Base-by-base conservation (phyloP, 2,797 vertebrate species). In the Apogon hyalosoma region DNA sequence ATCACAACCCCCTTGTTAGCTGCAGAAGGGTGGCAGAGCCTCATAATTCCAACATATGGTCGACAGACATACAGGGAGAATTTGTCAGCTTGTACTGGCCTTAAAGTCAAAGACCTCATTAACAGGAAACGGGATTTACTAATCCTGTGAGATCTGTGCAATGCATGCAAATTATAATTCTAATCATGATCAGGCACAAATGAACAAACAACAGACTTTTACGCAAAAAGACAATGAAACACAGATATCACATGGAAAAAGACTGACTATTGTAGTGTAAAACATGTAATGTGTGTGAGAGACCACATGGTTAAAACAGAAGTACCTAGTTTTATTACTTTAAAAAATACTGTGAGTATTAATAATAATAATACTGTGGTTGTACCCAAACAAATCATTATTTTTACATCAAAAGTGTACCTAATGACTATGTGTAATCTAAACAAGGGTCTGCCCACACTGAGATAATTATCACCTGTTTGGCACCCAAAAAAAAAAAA, bases 31-130 rank as follows among this genome's bases (percentile, higher is more conserved):
- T 78, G 63, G 57, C 77, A 62, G 77, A 78, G 85, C 83, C 79
- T 81, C 73, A 65, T 85, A 86, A 86, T 90, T 87, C 85, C 81
- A 73, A 80, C 93, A 92, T 93, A 92, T 92, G 92, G 87, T 88
- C 66, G 45, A 66, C 79, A 86, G 76, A 84, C 89, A 85, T 83
- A 67, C 69, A 40, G 64, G 72, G 79, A 83, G 79, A 75, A 88
- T 91, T 81, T 70, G 77, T 86, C 83, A 87, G 87, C 87, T 89
- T 90, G 90, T 93, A 79, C 70, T 86, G 88, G 89, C 79, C 92
- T 92, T 88, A 88, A 89, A 92, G 92, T 91, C 79, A 67, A 85
- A 92, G 88, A 94, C 89, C 92, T 87, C 88, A 93, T 93, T 92
- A 94, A 86, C 62, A 66, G 67, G 53, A 70, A 91, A 91, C 84